These are phyloP conservation scores for Ptychobarbus kaznakovi DNA, from an alignment of 2,797 vertebrate species.

Conservation along the genomic window DNA sequence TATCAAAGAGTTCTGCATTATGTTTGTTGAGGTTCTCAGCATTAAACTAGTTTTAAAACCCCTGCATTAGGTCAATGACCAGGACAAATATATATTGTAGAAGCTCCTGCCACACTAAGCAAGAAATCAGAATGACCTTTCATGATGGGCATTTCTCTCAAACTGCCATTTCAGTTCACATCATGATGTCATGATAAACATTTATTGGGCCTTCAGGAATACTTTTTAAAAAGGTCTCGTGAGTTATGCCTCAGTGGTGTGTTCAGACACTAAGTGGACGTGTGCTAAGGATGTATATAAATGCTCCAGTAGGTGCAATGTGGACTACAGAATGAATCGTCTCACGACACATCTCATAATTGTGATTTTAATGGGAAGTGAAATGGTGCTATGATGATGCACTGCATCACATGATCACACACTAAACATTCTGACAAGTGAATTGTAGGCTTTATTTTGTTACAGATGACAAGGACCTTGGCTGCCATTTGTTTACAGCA, in stretches of 20 bases:
- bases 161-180: slow-evolving; percentile 43
- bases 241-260: slow-evolving; percentile 50
- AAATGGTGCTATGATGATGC: slow-evolving; percentile 27
- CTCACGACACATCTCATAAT: slow-evolving; percentile 28
- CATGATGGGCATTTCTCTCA: not conserved
- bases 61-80: not conserved
- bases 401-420: not conserved
- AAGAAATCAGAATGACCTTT: not conserved
- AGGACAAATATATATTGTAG: not conserved
- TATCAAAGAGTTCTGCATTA: not conserved
- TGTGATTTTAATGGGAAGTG: slow-evolving; percentile 36
- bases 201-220: slow-evolving; percentile 49
- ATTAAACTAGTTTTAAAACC: not conserved
- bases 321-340: not conserved
- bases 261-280: slow-evolving; percentile 29
- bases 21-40: not conserved
- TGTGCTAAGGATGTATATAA: slow-evolving; percentile 31
- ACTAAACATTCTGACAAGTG: slow-evolving; percentile 27
- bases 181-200: slow-evolving; percentile 52
- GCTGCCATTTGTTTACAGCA: not conserved
- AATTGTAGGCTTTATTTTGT: slow-evolving; percentile 1
- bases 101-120: not conserved
- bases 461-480: not conserved
- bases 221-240: slow-evolving; percentile 43
- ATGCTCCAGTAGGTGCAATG: not conserved